Conservation (phyloP, 2,888 invertebrate species). For the Napeogenes inachia region DNA sequence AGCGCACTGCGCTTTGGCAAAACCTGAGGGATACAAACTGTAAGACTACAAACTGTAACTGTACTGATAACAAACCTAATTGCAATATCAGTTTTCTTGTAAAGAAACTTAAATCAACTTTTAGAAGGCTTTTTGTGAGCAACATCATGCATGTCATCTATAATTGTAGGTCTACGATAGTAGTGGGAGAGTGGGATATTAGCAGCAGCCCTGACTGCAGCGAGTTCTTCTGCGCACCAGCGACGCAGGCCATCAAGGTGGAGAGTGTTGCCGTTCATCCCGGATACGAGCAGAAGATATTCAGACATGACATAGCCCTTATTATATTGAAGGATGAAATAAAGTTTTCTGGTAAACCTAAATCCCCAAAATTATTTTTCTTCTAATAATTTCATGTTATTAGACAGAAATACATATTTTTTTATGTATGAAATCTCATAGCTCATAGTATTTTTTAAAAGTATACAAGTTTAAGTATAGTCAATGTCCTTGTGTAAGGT, state of each 20-base stretch:
- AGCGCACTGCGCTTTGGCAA: constrained; percentile 87
- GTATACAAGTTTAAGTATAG: too few species aligned
- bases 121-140: neutral
- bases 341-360: constrained; percentile 58
- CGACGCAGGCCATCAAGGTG: constrained; percentile 83
- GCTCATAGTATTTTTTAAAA: too few species aligned
- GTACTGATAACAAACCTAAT: constrained; percentile 28
- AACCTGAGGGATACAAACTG: constrained; percentile 86
- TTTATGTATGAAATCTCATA: too few species aligned
- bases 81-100: neutral
- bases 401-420: too few species aligned
- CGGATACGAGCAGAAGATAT: constrained; percentile 82
- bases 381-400: too few species aligned
- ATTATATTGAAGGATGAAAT: constrained; percentile 83
- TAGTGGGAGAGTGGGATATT: constrained; percentile 85
- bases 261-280: constrained; percentile 88
- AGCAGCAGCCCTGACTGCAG: constrained; percentile 86
- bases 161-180: constrained; percentile 79
- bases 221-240: constrained; percentile 84
- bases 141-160: neutral
- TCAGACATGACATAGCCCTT: constrained; percentile 85
- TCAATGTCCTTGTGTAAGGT: constrained; percentile 23
- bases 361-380: neutral
- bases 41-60: constrained; percentile 54
- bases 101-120: too few species aligned